Percentiles rank a stretch among this genome's conserved stretches.
Conservation (phyloP, 2,888 invertebrate genomes). For the Agrochola circellaris region DNA sequence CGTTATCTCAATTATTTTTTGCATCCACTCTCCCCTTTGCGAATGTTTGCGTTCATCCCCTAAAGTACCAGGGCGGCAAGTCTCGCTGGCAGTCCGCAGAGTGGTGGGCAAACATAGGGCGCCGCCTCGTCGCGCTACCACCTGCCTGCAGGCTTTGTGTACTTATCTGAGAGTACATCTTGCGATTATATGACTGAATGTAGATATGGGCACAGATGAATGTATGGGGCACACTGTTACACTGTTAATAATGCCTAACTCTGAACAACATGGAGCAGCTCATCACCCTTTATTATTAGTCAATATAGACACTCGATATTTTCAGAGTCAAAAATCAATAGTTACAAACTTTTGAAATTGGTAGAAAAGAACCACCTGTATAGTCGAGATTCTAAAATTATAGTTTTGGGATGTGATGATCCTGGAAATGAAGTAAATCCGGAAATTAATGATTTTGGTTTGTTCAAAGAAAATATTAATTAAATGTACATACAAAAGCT, state of each 20-base stretch:
- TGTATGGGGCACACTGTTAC: background rate
- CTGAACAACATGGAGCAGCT: background rate
- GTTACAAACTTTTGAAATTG: background rate
- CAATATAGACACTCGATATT: background rate
- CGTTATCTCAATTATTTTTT: constrained; percentile 34
- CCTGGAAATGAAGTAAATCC: background rate
- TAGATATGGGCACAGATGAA: too few relatives aligned
- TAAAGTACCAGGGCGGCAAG: constrained; percentile 79
- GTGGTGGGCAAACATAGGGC: constrained; percentile 85
- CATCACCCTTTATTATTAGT: background rate
- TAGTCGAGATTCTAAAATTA: background rate
- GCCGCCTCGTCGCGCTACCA: constrained; percentile 79
- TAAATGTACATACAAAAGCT: background rate
- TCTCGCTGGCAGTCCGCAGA: constrained; percentile 75
- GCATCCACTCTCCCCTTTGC: constrained; percentile 37
- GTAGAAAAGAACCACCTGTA: background rate
- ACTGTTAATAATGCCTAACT: background rate
- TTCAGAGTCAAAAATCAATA: background rate
- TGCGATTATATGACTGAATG: constrained; percentile 10
- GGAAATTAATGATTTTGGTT: background rate
- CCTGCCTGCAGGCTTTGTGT: constrained; percentile 74
- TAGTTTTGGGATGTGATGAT: background rate
- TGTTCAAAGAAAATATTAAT: background rate
- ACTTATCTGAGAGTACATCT: constrained; percentile 37
- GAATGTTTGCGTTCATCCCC: constrained; percentile 78